Conservation (phyloP, 2,888 invertebrate genomes). For the Dynastes grantii region DNA sequence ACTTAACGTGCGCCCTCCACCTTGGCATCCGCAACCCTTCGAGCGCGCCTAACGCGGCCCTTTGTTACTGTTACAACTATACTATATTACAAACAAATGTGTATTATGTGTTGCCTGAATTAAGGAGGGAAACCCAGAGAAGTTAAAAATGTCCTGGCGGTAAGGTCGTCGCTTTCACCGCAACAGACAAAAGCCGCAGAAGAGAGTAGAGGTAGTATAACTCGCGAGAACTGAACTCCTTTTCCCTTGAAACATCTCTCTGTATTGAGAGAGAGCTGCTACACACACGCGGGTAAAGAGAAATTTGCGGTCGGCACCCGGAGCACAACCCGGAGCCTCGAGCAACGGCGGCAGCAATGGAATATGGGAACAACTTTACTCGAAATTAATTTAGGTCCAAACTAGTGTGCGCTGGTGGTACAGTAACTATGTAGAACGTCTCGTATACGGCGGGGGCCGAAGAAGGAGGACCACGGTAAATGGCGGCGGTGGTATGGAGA, state of each 20-base stretch:
- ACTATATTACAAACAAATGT: conserved; percentile 48
- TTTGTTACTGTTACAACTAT: conserved; percentile 36
- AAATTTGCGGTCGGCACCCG: conserved; percentile 51
- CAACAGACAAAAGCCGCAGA: conserved; percentile 60
- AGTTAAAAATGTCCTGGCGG: conserved; percentile 33
- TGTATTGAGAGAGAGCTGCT: not conserved
- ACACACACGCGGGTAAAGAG: conserved; percentile 28
- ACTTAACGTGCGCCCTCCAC: not conserved
- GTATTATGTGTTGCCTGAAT: conserved; percentile 52
- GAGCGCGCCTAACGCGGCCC: not conserved
- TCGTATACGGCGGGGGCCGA: not conserved
- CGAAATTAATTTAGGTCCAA: conserved; percentile 69
- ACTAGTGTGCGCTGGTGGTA: conserved; percentile 54
- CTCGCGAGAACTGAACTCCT: conserved; percentile 31
- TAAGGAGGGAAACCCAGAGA: conserved; percentile 11
- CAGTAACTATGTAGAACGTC: conserved; percentile 44
- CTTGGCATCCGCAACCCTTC: conserved; percentile 23
- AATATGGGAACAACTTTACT: conserved; percentile 62
- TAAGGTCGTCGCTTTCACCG: conserved; percentile 31
- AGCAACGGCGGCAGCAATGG: conserved; percentile 6
- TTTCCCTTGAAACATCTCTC: not conserved
- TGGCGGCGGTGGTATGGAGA: conserved; percentile 48
- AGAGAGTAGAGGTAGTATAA: conserved; percentile 25
- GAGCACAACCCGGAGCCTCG: conserved; percentile 45
- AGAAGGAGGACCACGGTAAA: conserved; percentile 38